Conservation (phyloP, 2,113 vertebrate genomes). For the Jaculus jaculus region DNA sequence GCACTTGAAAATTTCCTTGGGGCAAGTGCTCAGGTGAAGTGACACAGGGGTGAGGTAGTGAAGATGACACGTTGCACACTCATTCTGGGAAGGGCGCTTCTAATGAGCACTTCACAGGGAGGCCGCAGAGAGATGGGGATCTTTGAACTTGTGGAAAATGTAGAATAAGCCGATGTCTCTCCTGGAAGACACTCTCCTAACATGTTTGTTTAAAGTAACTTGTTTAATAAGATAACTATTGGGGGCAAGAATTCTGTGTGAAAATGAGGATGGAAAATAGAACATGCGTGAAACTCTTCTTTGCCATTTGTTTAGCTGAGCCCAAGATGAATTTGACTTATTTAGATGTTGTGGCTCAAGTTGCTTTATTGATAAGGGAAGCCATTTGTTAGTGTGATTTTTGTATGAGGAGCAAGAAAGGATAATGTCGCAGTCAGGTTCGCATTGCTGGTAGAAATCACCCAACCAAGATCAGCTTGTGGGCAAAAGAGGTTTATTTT, state of each 20-base stretch:
- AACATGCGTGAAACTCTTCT: not conserved
- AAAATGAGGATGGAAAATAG: not conserved
- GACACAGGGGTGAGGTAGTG: not conserved
- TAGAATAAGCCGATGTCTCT: not conserved
- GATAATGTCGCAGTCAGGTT: too few relatives aligned
- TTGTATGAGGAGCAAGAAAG: not conserved
- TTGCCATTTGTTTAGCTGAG: not conserved
- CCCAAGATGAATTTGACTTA: not conserved
- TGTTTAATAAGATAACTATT: slow-evolving; percentile 37
- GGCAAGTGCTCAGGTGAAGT: not conserved
- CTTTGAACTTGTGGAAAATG: not conserved
- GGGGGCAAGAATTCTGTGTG: not conserved
- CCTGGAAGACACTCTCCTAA: slow-evolving; percentile 6
- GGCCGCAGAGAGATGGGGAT: not conserved
- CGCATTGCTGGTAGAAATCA: too few relatives aligned
- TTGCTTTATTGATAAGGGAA: not conserved
- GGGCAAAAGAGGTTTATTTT: too few relatives aligned
- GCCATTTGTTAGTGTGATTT: not conserved
- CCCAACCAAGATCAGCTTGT: too few relatives aligned
- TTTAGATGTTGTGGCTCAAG: not conserved
- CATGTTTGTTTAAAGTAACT: not conserved
- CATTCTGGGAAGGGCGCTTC: not conserved
- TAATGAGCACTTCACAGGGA: not conserved
- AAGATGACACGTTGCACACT: not conserved
- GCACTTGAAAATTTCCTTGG: not conserved